phyloP scores from a whole-genome alignment of 2,797 vertebrate species.

The Podarcis siculus region DNA sequence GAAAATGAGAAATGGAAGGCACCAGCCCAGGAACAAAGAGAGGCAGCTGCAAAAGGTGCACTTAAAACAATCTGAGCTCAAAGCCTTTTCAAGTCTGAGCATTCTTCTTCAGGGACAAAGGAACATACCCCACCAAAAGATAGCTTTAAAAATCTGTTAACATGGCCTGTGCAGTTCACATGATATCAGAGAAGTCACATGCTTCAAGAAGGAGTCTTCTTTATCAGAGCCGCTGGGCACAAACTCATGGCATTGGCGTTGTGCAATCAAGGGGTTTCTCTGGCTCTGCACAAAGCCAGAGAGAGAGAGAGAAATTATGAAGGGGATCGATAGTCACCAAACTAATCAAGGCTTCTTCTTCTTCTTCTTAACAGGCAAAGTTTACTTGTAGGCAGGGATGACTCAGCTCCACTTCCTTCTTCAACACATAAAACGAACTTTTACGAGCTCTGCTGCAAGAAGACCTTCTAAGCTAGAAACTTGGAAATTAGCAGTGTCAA shows the following conservation, averaged over 20 bases:
- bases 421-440: fast-evolving
- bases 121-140: neutral
- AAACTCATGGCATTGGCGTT: neutral
- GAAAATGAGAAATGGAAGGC: neutral
- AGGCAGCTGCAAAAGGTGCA: neutral
- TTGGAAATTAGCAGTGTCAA: neutral
- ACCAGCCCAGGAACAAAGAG: neutral
- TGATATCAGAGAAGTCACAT: neutral
- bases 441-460: fast-evolving
- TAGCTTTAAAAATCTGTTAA: neutral
- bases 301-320: neutral
- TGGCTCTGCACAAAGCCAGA: constrained; percentile 28
- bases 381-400: constrained; percentile 21
- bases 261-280: neutral
- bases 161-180: no score
- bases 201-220: neutral
- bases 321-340: neutral
- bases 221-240: neutral
- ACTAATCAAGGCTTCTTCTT: neutral
- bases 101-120: neutral
- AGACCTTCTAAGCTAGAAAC: neutral
- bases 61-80: neutral
- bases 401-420: constrained; percentile 2
- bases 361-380: neutral
- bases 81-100: neutral